Evolutionary conservation across 2,888 invertebrate genomes (phyloP), one percentile per base, ranked within the genome.

Genomic region (Diplazon laetatorius): DNA sequence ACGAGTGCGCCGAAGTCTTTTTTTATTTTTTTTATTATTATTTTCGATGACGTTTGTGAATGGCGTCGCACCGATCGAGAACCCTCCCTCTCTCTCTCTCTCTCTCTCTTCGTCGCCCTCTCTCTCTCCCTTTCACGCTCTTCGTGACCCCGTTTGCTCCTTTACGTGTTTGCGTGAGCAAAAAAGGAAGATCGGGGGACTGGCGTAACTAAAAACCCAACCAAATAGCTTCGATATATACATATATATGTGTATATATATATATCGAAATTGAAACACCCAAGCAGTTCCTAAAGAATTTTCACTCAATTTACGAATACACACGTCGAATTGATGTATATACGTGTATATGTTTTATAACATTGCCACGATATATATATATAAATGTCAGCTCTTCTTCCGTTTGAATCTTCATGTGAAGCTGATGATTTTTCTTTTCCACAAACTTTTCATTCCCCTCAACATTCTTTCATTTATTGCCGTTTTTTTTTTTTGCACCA

Each of bases 1-100:
- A 20, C 12, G 4, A 0, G 52, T 60, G 70, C 65, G 69, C 60
- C 60, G n/a, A n/a, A n/a, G n/a, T n/a, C n/a, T n/a, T n/a, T n/a
- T n/a, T n/a, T n/a, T n/a, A n/a, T n/a, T n/a, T n/a, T n/a, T n/a
- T n/a, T n/a, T n/a, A n/a, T n/a, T 82, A 82, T 25, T 83, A 76
- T 85, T 85, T 82, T 84, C 85, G 84, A 85, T 87, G 85, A 78
- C 82, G 82, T 85, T 81, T 84, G 85, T 87, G 86, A 87, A 88
- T 86, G 80, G 83, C 84, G 85, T 86, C 59, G 59, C 20, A 42
- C 10, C 9, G 10, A 22, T 22, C 50, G 42, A 12, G 37, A 6
- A 48, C 20, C 14, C 14, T 62, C 4, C 48, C 30, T 35, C 39
- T n/a, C 57, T 59, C 57, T 65, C 37, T 14, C 62, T 25, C 16